A percentile compares a stretch with the other conserved stretches of the same genome.
Conservation (phyloP, 2,888 invertebrate species). For the Eupithecia pulchellata region DNA sequence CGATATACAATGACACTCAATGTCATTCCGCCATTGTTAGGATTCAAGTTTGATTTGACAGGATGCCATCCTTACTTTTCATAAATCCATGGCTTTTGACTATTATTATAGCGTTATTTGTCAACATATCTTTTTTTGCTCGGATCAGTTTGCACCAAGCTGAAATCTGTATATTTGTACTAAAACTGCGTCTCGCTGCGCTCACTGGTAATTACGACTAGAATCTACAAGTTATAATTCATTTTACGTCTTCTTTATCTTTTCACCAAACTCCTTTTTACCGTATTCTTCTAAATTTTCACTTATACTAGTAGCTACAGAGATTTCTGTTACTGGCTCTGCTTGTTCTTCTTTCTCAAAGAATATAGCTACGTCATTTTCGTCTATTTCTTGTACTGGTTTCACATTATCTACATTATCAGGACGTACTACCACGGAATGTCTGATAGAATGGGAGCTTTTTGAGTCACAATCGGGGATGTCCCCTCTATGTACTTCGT, state of each 20-base stretch:
- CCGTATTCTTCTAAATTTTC: slow-evolving; percentile 60
- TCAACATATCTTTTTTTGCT: not conserved
- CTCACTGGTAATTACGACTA: slow-evolving; percentile 62
- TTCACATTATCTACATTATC: slow-evolving; percentile 55
- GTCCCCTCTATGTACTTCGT: slow-evolving; percentile 59
- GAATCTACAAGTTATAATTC: slow-evolving; percentile 46
- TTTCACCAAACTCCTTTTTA: slow-evolving; percentile 62
- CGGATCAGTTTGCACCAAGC: not conserved
- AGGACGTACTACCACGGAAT: slow-evolving; percentile 72
- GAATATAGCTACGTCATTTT: slow-evolving; percentile 86
- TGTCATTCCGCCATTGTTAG: too few relatives aligned
- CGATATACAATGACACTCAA: too few relatives aligned
- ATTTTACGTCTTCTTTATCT: slow-evolving; percentile 61
- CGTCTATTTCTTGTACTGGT: slow-evolving; percentile 75
- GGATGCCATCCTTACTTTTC: too few relatives aligned
- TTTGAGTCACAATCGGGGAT: slow-evolving; percentile 75
- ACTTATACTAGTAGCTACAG: slow-evolving; percentile 79
- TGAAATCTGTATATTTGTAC: not conserved
- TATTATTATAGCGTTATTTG: not conserved
- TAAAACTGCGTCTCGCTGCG: slow-evolving; percentile 7
- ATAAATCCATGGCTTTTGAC: too few relatives aligned
- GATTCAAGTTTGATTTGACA: too few relatives aligned
- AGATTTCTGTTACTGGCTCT: slow-evolving; percentile 78
- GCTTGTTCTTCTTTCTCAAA: slow-evolving; percentile 63
- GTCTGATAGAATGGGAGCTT: slow-evolving; percentile 74